Base-by-base conservation (phyloP, 2,888 invertebrate genomes). In the Criorhina ranunculi region DNA sequence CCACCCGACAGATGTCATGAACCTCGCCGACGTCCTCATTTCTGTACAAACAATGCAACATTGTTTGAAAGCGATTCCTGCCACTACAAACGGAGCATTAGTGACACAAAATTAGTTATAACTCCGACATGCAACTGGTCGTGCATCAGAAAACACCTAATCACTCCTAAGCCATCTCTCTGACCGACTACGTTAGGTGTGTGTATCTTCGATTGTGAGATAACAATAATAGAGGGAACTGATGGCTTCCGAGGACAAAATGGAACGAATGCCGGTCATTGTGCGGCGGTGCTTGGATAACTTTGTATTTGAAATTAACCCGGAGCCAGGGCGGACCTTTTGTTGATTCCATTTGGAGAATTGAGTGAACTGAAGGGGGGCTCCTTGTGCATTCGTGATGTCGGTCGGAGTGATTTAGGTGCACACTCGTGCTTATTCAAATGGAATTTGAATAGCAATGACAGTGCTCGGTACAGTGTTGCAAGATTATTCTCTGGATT, bases 171-270 rank as follows among this genome's bases (percentile, higher is more conserved):
- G 51, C 11, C 29, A n/a, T 24, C 24, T 24, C 24, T 24, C 24
- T 24, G 24, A n/a, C n/a, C n/a, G n/a, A 24, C 24, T 24, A 24
- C 24, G 11, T n/a, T 6, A 44, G 9, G 44, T 17, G 29, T 51
- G 51, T 51, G 51, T 29, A 51, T 51, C 51, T 51, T 51, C 51
- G 51, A 51, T 51, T 51, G 29, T n/a, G 51, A 51, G 51, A 51
- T 51, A 51, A 51, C n/a, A 29, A 29, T n/a, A 51, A 29, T n/a
- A n/a, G 6, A 9, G 44, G 17, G 17, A 19, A 44, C 17, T 9
- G 9, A 17, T 5, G 17, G 44, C 6, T 44, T 7, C 9, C 44
- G 19, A 44, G 44, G 44, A 44, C 19, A 19, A 44, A 17, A 9
- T 17, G 29, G 51, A 29, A 51, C 29, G 29, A n/a, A n/a, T 51